Evolutionary conservation across 2,797 vertebrate genomes (phyloP).

Genomic region (Avahi laniger): DNA sequence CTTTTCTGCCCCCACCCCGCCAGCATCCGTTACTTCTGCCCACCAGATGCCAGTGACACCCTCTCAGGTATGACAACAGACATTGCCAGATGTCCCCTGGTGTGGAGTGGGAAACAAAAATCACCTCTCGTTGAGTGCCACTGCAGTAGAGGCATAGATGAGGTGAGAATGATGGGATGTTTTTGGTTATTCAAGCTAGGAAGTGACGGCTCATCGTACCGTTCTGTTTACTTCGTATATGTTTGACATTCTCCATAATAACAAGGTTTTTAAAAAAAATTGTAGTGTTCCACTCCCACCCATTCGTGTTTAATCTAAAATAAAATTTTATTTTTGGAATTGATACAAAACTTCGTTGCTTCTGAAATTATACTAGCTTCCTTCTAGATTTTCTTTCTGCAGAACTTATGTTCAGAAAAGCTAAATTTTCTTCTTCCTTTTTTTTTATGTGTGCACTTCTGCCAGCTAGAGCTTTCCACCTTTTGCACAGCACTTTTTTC

Average conservation of each 20-base stretch:
- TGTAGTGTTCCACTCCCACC: background rate
- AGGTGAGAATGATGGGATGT: background rate
- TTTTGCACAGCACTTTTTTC: background rate
- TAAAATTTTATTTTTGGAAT: constrained; percentile 14
- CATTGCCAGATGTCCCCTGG: background rate
- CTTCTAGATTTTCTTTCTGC: background rate
- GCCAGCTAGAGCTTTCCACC: background rate
- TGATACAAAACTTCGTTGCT: background rate
- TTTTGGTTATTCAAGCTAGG: background rate
- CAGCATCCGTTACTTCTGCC: background rate
- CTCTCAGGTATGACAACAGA: background rate
- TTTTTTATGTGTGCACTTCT: background rate
- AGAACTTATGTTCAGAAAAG: background rate
- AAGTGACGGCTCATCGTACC: background rate
- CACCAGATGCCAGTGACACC: background rate
- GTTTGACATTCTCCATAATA: constrained; percentile 16
- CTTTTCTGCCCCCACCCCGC: too few relatives aligned
- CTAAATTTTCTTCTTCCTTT: background rate
- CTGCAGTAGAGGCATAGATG: background rate
- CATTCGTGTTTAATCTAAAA: background rate
- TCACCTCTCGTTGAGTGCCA: background rate
- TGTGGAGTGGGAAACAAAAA: background rate
- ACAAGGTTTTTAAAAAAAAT: background rate
- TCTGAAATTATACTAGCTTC: constrained; percentile 11
- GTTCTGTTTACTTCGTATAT: background rate